Conservation (phyloP, 2,888 invertebrate species). For the Nomada ferruginata region DNA sequence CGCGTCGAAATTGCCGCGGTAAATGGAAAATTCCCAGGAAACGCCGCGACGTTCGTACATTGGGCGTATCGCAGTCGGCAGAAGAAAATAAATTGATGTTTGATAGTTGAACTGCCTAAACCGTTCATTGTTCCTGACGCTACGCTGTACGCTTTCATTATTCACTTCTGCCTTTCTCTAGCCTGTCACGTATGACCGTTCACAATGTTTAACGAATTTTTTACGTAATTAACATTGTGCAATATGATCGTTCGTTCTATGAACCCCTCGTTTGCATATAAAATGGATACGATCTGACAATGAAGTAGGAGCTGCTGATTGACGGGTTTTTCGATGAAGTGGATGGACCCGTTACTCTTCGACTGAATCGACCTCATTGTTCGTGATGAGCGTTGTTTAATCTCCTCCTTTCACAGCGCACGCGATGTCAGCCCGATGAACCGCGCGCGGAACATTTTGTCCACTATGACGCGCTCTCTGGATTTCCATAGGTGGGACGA, state of each 20-base stretch:
- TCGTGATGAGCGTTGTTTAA: conserved; percentile 45
- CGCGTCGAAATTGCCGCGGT: conserved; percentile 32
- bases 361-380: conserved; percentile 44
- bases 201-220: conserved; percentile 3
- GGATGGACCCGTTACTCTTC: conserved; percentile 28
- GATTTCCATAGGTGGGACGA: background rate
- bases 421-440: conserved; percentile 6
- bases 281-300: background rate
- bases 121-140: conserved; percentile 8
- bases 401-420: conserved; percentile 36
- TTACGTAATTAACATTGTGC: conserved; percentile 27
- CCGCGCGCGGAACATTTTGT: background rate
- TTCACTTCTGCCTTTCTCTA: background rate
- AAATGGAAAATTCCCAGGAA: conserved; percentile 43
- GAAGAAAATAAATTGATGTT: conserved; percentile 34
- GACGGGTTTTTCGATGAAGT: conserved; percentile 42
- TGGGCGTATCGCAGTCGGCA: conserved; percentile 22
- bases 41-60: conserved; percentile 24
- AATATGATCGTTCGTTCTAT: background rate
- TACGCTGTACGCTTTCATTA: conserved; percentile 5
- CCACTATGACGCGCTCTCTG: background rate
- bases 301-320: conserved; percentile 22
- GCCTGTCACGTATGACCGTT: too few relatives aligned
- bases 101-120: conserved; percentile 20
- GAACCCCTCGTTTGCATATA: background rate